phyloP scores from a whole-genome alignment of 2,113 vertebrate genomes.

The Scolopax mira region DNA sequence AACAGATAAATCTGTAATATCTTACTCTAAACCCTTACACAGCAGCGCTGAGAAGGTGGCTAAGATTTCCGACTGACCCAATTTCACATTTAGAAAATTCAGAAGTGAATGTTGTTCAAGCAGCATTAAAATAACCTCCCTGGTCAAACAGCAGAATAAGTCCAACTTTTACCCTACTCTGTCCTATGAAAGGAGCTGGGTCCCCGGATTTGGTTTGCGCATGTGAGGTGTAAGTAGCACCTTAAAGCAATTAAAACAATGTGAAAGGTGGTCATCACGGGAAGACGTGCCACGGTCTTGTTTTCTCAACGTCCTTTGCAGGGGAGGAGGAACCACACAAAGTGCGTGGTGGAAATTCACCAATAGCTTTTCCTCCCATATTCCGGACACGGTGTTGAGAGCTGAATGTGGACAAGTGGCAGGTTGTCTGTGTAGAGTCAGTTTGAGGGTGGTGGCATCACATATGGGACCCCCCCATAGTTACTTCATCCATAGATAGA shows the following conservation, averaged over 20 bases:
- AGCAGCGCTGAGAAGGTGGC: background rate
- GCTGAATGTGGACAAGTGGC: background rate
- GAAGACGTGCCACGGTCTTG: background rate
- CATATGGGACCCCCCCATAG: background rate
- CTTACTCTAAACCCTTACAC: background rate
- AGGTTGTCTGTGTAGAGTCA: background rate
- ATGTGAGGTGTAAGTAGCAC: background rate
- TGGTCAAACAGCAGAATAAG: background rate
- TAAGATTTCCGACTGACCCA: background rate
- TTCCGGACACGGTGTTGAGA: background rate
- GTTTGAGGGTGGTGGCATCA: background rate
- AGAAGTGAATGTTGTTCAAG: background rate
- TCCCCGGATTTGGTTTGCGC: background rate
- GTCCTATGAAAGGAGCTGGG: background rate
- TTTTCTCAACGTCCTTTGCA: background rate
- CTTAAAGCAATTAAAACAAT: background rate
- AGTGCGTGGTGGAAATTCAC: background rate
- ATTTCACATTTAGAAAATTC: constrained; percentile 1
- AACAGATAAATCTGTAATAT: background rate
- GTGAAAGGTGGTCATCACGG: background rate
- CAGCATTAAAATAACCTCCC: background rate
- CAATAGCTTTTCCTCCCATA: background rate
- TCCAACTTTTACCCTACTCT: background rate
- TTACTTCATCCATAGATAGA: background rate
- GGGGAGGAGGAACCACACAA: background rate